Conservation (phyloP, 2,888 invertebrate genomes). For the Meiosimyza decipiens region DNA sequence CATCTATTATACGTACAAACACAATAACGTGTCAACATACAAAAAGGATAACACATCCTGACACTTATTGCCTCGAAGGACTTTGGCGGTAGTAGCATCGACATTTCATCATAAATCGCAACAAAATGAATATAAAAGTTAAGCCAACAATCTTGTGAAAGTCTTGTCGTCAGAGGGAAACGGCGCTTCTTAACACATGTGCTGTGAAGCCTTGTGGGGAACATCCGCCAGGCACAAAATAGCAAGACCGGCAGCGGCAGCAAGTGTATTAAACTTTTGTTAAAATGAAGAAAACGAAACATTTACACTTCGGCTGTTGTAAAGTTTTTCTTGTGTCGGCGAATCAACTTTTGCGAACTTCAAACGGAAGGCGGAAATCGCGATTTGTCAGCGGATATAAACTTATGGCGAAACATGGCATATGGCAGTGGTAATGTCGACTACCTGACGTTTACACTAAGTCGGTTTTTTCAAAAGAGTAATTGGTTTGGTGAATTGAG, state of each 20-base stretch:
- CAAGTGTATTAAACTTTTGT: too few relatives aligned
- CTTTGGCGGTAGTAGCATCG: not conserved
- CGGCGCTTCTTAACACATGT: not conserved
- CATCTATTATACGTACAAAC: constrained; percentile 21
- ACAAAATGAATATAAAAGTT: constrained; percentile 11
- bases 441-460: too few relatives aligned
- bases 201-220: constrained; percentile 26
- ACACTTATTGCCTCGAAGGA: constrained; percentile 37
- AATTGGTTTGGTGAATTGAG: too few relatives aligned
- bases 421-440: not conserved
- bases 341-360: constrained; percentile 26
- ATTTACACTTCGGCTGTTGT: constrained; percentile 11
- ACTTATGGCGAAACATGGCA: constrained; percentile 6
- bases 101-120: constrained; percentile 29
- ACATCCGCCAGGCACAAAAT: constrained; percentile 24
- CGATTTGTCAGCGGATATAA: constrained; percentile 47
- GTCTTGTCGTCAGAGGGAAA: not conserved
- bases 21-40: constrained; percentile 29
- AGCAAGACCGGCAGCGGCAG: not conserved
- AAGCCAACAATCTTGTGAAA: constrained; percentile 6
- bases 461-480: too few relatives aligned
- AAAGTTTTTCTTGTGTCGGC: constrained; percentile 38
- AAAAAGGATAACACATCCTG: constrained; percentile 35
- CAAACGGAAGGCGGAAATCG: constrained; percentile 45
- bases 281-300: constrained; percentile 13